Evolutionary conservation across 2,113 vertebrate species (phyloP).

Genomic region (Nasalis larvatus): DNA sequence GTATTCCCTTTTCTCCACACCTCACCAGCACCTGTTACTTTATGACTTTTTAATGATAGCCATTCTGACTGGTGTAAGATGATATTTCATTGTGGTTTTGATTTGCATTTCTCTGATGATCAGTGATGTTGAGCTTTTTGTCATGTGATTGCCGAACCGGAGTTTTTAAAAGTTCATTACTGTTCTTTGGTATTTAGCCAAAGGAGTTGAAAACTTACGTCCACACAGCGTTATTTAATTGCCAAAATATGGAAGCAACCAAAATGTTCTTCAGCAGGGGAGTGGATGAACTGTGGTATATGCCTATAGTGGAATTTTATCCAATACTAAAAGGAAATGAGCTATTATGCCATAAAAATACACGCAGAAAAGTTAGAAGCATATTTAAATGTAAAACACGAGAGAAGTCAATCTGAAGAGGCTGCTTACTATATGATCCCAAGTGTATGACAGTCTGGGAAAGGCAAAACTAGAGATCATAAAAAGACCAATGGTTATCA

Average conservation of each 20-base stretch:
- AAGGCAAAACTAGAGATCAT: background rate
- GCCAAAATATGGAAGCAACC: background rate
- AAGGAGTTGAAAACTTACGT: background rate
- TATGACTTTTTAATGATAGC: too few relatives aligned
- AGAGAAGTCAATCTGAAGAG: background rate
- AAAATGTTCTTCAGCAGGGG: background rate
- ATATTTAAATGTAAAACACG: background rate
- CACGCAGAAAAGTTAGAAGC: background rate
- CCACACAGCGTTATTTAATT: constrained; percentile 10
- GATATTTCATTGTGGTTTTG: too few relatives aligned
- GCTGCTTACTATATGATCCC: background rate
- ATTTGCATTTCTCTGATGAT: too few relatives aligned
- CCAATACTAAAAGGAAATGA: background rate
- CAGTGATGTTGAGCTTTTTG: too few relatives aligned
- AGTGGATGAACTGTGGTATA: background rate
- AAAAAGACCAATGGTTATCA: background rate
- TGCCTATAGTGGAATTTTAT: background rate
- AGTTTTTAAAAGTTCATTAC: background rate
- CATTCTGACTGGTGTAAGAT: too few relatives aligned
- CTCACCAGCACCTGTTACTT: too few relatives aligned
- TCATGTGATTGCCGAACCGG: too few relatives aligned
- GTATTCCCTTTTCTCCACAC: too few relatives aligned
- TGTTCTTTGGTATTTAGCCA: background rate
- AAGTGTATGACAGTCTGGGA: background rate
- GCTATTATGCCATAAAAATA: background rate